Evolutionary conservation across 2,888 invertebrate species (phyloP).

Genomic region (Xanthorhoe spadicearia): DNA sequence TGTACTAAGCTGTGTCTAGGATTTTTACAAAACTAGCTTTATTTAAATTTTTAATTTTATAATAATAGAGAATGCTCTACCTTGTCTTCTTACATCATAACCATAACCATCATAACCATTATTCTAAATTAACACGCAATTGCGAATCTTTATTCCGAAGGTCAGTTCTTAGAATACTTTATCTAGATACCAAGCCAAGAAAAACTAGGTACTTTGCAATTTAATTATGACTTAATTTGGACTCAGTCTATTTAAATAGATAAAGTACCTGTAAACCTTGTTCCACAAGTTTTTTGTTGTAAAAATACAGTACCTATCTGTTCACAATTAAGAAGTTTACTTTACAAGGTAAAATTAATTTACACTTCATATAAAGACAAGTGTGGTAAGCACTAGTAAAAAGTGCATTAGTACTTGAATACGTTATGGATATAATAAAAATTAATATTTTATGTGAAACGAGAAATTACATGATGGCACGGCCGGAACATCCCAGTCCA

Average conservation of each 20-base stretch:
- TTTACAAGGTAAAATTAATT: no score
- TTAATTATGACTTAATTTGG: slow-evolving; percentile 33
- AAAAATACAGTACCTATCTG: background rate
- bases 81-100: background rate
- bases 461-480: no score
- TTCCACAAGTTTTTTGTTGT: slow-evolving; percentile 7
- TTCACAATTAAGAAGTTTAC: no score
- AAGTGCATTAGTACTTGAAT: no score
- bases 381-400: no score
- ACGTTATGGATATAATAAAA: no score
- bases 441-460: no score
- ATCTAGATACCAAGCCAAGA: slow-evolving; percentile 18
- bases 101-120: background rate
- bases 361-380: no score
- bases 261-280: slow-evolving; percentile 9
- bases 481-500: no score
- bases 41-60: background rate
- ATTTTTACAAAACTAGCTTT: no score
- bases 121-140: slow-evolving; percentile 25
- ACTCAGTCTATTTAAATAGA: slow-evolving; percentile 19
- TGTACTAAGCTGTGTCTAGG: no score
- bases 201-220: slow-evolving; percentile 37
- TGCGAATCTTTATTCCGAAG: slow-evolving; percentile 29
- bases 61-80: background rate
- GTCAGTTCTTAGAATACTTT: slow-evolving; percentile 22